Evolutionary conservation across 2,113 vertebrate species (phyloP), one percentile per base, ranked within the genome.

Genomic region (Sprattus sprattus): DNA sequence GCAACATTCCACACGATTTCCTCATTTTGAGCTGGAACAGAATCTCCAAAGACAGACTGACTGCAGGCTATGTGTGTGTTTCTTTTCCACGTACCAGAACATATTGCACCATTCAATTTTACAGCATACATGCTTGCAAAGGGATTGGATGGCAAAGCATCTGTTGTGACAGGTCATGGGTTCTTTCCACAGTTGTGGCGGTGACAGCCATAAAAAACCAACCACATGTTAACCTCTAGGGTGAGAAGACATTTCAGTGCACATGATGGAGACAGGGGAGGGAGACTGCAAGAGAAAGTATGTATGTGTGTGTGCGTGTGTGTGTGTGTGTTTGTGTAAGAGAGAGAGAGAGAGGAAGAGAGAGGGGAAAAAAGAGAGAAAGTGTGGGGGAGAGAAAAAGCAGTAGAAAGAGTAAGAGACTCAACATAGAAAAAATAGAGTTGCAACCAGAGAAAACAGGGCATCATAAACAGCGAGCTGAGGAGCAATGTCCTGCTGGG

Each of bases 171-270:
- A 78, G 16, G 64, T 67, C 64, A 67, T 39, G 71, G 25, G 18
- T 60, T 60, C 20, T 60, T 60, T 60, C 54, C 20, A 78, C n/a
- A 28, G 71, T 78, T 13, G 28, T 44, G 28, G 39, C 2, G 15
- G 32, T 78, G 71, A 78, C 71, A 78, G 71, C 71, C 71, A 78
- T 78, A 78, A 39, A 32, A 78, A 71, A 28, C 32, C 64, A 71
- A 28, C n/a, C 64, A 71, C 64, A 84, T 80, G 81, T 85, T 47
- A 60, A 83, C 22, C 81, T 54, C 8, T 39, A 52, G 82, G 54
- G 45, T 52, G 84, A 10, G 32, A n/a, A 57, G 11, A 57, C 64
- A 82, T 83, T 81, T 86, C 32, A 71, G n/a, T 64, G 25, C 52
- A 85, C 28, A 85, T 57, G 78, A 47, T 20, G 46, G 49, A 85